phyloP scores from a whole-genome alignment of 2,888 invertebrate genomes.

The Molorchus minor region DNA sequence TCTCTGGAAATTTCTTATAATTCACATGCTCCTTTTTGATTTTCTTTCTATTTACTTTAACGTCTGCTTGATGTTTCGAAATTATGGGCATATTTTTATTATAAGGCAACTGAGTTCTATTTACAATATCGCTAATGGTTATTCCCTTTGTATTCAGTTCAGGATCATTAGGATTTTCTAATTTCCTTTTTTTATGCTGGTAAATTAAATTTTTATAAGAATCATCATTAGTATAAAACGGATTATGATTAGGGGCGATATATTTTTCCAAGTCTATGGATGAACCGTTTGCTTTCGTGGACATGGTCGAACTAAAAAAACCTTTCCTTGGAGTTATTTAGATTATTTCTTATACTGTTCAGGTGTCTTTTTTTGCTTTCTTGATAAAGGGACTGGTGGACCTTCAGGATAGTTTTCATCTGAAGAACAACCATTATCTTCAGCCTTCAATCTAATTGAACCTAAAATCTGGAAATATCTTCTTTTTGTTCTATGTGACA shows the following conservation, averaged over 20 bases:
- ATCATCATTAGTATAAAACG: slow-evolving; percentile 69
- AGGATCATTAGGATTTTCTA: slow-evolving; percentile 76
- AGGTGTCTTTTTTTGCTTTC: slow-evolving; percentile 69
- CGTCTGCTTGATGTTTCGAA: slow-evolving; percentile 48
- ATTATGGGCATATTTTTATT: slow-evolving; percentile 54
- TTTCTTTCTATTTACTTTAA: slow-evolving; percentile 49
- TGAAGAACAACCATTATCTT: slow-evolving; percentile 70
- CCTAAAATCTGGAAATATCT: slow-evolving; percentile 73
- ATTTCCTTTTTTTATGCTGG: slow-evolving; percentile 76
- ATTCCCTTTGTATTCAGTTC: slow-evolving; percentile 80
- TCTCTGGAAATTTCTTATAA: slow-evolving; percentile 40
- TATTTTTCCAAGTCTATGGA: slow-evolving; percentile 60
- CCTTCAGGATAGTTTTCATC: slow-evolving; percentile 83
- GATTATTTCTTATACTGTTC: slow-evolving; percentile 59
- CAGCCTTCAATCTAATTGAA: slow-evolving; percentile 75
- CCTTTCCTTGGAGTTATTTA: slow-evolving; percentile 57
- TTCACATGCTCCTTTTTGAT: slow-evolving; percentile 45
- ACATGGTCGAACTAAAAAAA: slow-evolving; percentile 64
- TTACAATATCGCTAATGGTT: slow-evolving; percentile 75
- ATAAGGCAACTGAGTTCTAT: slow-evolving; percentile 61
- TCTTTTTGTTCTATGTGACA: slow-evolving; percentile 61
- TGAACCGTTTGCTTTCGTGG: slow-evolving; percentile 46
- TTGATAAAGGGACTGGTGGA: slow-evolving; percentile 67
- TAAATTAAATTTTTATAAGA: slow-evolving; percentile 74
- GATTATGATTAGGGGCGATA: slow-evolving; percentile 59